phyloP scores from a whole-genome alignment of 2,797 vertebrate genomes.

The Lepus oiostolus region DNA sequence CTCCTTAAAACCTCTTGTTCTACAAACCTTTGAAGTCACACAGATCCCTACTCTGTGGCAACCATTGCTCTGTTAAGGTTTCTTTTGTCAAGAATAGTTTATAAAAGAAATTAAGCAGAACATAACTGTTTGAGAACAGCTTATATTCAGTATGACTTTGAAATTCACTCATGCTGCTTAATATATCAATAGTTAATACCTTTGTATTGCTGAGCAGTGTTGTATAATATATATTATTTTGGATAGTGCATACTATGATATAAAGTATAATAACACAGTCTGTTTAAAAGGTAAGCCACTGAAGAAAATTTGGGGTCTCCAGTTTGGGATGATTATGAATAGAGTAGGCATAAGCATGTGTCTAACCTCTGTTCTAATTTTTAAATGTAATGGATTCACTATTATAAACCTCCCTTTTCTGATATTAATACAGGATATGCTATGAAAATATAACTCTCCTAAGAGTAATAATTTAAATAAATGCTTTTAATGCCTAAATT shows the following conservation, averaged over 20 bases:
- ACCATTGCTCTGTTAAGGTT: background rate
- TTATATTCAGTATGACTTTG: background rate
- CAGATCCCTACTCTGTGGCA: background rate
- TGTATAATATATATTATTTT: background rate
- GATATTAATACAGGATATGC: slow-evolving; percentile 13
- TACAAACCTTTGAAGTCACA: background rate
- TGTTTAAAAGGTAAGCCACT: background rate
- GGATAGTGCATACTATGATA: background rate
- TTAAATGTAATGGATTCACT: slow-evolving; percentile 44
- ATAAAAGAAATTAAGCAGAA: slow-evolving; percentile 36
- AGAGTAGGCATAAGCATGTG: background rate
- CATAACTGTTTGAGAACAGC: slow-evolving; percentile 1
- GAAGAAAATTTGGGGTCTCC: slow-evolving; percentile 42
- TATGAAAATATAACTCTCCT: slow-evolving; percentile 46
- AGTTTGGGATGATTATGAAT: background rate
- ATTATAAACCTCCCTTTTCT: slow-evolving; percentile 27
- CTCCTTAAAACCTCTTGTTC: background rate
- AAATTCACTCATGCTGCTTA: background rate
- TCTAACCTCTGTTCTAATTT: slow-evolving; percentile 43
- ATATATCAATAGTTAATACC: background rate
- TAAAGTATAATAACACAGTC: background rate
- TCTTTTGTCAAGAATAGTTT: slow-evolving; percentile 44
- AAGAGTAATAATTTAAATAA: slow-evolving; percentile 64
- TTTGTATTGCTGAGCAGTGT: slow-evolving; percentile 34
- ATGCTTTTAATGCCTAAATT: slow-evolving; percentile 47